These are phyloP conservation scores for Copsychus sechellarum DNA, from an alignment of 2,113 vertebrate species.

Conservation along the genomic window DNA sequence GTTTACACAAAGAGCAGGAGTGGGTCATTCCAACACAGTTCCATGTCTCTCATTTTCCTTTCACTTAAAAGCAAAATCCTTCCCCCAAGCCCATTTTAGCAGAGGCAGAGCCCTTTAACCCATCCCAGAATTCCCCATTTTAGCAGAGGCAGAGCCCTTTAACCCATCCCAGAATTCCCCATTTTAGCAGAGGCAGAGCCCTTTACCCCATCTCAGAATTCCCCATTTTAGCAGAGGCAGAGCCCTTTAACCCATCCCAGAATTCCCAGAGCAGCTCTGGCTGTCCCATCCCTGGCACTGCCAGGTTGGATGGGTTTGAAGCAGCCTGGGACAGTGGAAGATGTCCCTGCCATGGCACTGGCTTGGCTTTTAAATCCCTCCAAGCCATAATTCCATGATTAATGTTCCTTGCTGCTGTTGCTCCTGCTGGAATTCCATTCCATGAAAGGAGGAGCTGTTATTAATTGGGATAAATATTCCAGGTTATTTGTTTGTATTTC, in stretches of 20 bases:
- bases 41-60: not conserved
- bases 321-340: not conserved
- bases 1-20: not conserved
- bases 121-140: not conserved
- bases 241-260: no score
- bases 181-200: no score
- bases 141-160: no score
- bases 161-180: no score
- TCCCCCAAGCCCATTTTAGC: not conserved
- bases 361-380: not conserved
- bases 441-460: not conserved
- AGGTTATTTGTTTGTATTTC: not conserved
- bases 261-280: not conserved
- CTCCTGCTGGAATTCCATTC: not conserved
- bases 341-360: not conserved
- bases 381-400: not conserved
- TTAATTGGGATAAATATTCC: not conserved
- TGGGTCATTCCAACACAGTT: fast-evolving
- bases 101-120: not conserved
- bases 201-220: no score
- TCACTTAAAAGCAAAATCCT: not conserved
- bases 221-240: no score
- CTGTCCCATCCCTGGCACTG: not conserved
- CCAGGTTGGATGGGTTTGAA: not conserved
- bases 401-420: not conserved